A percentile compares a stretch with the other conserved stretches of the same genome.
These are phyloP conservation scores for Potorous gilbertii DNA, from an alignment of 2,797 vertebrate genomes.

Conservation along the genomic window DNA sequence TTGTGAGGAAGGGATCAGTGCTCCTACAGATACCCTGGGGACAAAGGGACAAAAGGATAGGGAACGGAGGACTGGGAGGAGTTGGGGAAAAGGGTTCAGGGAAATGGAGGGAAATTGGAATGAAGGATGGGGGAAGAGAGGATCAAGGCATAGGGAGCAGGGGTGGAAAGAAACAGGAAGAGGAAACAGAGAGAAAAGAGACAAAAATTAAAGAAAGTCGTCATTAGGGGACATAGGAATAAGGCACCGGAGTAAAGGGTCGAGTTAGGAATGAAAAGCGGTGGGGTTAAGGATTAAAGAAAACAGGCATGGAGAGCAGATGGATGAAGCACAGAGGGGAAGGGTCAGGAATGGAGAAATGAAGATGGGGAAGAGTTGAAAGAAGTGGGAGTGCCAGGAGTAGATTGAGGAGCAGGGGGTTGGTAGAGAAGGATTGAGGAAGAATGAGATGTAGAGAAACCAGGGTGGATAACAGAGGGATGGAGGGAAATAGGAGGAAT, in stretches of 20 bases:
- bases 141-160: neutral
- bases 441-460: neutral
- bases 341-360: neutral
- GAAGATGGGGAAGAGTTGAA: neutral
- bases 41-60: neutral
- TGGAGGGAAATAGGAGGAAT: neutral
- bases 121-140: neutral
- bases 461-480: neutral
- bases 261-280: neutral
- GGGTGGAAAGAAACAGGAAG: neutral
- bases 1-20: conserved; percentile 55
- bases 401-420: neutral
- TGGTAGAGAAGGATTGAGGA: neutral
- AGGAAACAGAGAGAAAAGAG: neutral
- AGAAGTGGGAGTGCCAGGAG: neutral
- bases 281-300: neutral
- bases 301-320: neutral
- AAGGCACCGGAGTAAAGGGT: neutral
- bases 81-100: neutral
- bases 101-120: neutral
- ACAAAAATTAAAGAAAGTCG: neutral
- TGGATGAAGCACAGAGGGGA: neutral
- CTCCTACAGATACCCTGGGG: neutral
- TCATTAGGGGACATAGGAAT: neutral
- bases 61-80: neutral